Percentiles rank a stretch among this genome's conserved stretches.
These are phyloP conservation scores for Clistopyga incitator DNA, from an alignment of 2,888 invertebrate species.

Conservation along the genomic window DNA sequence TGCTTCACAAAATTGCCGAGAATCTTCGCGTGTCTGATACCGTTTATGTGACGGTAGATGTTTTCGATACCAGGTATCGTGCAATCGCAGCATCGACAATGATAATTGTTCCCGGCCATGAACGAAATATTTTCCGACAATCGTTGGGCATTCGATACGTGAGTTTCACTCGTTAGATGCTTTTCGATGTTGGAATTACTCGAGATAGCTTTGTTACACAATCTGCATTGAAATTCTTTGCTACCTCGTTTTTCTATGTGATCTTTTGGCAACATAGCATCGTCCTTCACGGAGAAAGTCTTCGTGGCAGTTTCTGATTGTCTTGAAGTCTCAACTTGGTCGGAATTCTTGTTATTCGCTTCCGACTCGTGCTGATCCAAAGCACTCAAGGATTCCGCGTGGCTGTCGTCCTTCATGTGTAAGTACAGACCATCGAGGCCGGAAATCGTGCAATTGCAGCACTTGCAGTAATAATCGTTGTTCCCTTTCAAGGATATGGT, in stretches of 20 bases:
- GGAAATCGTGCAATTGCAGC: constrained; percentile 27
- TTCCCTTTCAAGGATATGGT: not conserved
- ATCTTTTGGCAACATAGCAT: not conserved
- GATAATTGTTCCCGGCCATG: not conserved
- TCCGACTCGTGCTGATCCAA: not conserved
- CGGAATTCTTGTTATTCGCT: not conserved
- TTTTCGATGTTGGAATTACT: not conserved
- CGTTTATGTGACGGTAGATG: constrained; percentile 32
- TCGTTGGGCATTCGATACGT: not conserved
- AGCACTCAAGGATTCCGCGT: not conserved
- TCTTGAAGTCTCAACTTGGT: not conserved
- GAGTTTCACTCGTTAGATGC: not conserved
- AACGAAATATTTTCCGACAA: not conserved
- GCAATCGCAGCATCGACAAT: constrained; percentile 19
- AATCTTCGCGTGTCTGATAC: not conserved
- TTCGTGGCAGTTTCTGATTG: not conserved
- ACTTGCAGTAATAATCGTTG: constrained; percentile 17
- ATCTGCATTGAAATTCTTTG: not conserved
- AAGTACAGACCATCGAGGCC: constrained; percentile 16
- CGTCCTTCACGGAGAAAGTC: not conserved
- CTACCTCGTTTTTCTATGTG: not conserved
- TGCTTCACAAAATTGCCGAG: not conserved
- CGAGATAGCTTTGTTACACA: constrained; percentile 1
- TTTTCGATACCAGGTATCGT: constrained; percentile 16
- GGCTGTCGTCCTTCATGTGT: not conserved